A percentile compares a stretch with the other conserved stretches of the same genome.
phyloP scores from a whole-genome alignment of 2,113 vertebrate genomes.

The Galemys pyrenaicus region DNA sequence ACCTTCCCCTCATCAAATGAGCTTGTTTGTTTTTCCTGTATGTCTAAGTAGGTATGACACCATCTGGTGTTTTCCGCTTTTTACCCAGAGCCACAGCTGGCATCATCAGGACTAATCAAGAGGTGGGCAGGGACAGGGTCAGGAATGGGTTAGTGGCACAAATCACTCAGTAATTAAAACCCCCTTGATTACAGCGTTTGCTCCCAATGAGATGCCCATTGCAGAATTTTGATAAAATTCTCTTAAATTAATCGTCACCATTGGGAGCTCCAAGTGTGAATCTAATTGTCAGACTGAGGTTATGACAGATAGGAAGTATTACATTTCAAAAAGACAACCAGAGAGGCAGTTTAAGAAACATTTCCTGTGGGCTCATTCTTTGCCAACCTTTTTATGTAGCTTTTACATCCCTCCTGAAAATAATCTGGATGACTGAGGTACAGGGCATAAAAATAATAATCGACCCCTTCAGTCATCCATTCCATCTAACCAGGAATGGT shows the following conservation, averaged over 20 bases:
- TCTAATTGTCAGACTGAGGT: background rate
- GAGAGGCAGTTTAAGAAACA: background rate
- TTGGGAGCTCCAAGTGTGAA: background rate
- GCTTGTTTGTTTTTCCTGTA: background rate
- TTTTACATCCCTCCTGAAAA: background rate
- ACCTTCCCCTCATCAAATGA: background rate
- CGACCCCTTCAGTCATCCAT: background rate
- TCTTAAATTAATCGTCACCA: background rate
- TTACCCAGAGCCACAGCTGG: background rate
- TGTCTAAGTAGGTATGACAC: background rate
- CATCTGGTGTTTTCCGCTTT: constrained; percentile 48
- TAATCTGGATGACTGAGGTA: background rate
- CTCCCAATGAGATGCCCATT: background rate
- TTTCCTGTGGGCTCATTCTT: background rate
- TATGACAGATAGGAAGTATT: background rate
- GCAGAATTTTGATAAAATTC: background rate
- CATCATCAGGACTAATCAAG: background rate
- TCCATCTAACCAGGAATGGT: background rate
- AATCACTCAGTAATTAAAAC: constrained; percentile 13
- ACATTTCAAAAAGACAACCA: background rate
- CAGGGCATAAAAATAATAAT: background rate
- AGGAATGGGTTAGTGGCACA: background rate
- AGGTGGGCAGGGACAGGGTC: background rate
- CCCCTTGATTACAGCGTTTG: background rate
- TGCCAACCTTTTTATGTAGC: background rate